These are phyloP conservation scores for Mionectes macconnelli DNA, from an alignment of 2,113 vertebrate species.

Conservation along the genomic window DNA sequence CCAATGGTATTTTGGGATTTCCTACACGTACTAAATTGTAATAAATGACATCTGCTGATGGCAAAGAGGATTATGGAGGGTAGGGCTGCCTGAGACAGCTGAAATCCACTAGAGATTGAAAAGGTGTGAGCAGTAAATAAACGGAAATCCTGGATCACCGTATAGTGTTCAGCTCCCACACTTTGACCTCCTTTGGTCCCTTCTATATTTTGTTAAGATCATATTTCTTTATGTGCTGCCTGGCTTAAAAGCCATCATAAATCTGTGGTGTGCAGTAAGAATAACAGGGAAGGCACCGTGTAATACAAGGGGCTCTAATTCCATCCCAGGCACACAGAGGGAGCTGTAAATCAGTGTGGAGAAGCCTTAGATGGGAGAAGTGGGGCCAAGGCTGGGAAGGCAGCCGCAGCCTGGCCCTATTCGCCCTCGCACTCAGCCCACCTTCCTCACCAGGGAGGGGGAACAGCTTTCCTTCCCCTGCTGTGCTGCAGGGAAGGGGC, in stretches of 20 bases:
- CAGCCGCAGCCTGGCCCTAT: accelerated
- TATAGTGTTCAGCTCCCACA: slow-evolving; percentile 15
- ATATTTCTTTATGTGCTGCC: slow-evolving; percentile 47
- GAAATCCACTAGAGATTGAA: slow-evolving; percentile 28
- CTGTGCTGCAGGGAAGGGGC: not conserved
- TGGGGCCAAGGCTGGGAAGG: not conserved
- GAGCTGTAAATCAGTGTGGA: not conserved
- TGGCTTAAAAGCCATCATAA: slow-evolving; percentile 35
- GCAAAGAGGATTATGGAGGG: not conserved
- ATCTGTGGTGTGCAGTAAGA: slow-evolving; percentile 12
- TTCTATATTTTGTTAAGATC: slow-evolving; percentile 32
- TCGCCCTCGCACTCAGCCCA: not conserved
- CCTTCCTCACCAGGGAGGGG: accelerated
- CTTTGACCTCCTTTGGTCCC: slow-evolving; percentile 4
- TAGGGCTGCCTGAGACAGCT: not conserved
- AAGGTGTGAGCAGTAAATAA: slow-evolving; percentile 49
- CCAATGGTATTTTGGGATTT: not conserved
- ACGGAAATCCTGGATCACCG: slow-evolving; percentile 49
- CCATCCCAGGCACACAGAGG: not conserved
- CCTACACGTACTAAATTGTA: not conserved
- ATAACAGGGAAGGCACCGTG: slow-evolving; percentile 42
- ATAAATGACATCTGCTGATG: not conserved
- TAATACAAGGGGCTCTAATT: slow-evolving; percentile 1
- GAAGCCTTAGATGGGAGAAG: not conserved
- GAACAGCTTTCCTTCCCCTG: not conserved